These are phyloP conservation scores for Disparrhopalites patrizii DNA, from an alignment of 2,888 invertebrate genomes.

Conservation along the genomic window DNA sequence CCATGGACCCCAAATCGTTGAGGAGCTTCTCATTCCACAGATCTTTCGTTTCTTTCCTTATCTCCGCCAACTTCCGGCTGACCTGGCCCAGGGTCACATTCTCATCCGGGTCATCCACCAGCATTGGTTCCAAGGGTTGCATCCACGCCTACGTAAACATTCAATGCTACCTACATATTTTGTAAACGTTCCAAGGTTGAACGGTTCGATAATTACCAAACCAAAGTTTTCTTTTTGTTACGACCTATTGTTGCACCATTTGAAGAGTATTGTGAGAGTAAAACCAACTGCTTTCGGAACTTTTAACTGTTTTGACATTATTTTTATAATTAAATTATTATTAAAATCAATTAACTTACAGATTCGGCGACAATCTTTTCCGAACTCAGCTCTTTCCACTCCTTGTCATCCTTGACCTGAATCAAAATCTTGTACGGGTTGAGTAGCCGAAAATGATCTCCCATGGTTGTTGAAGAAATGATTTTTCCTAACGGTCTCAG, in stretches of 20 bases:
- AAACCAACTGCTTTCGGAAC: background rate
- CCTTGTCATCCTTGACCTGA: constrained; percentile 5
- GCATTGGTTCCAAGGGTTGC: background rate
- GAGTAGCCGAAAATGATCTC: background rate
- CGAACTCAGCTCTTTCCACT: background rate
- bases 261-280: background rate
- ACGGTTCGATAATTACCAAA: too few relatives aligned
- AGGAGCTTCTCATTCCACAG: constrained; percentile 2
- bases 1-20: background rate
- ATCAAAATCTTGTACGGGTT: background rate
- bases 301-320: background rate
- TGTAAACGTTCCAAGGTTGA: too few relatives aligned
- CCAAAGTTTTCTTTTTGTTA: background rate
- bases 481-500: too few relatives aligned
- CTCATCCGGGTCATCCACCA: background rate
- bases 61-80: background rate
- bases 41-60: background rate
- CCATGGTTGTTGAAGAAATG: background rate
- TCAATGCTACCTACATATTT: too few relatives aligned
- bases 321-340: too few relatives aligned
- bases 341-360: background rate
- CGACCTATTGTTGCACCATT: background rate
- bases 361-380: background rate
- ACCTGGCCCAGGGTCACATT: constrained; percentile 7
- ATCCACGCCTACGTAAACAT: background rate